Base-by-base conservation (phyloP, 2,888 invertebrate species). In the Leptopilina myrica region DNA sequence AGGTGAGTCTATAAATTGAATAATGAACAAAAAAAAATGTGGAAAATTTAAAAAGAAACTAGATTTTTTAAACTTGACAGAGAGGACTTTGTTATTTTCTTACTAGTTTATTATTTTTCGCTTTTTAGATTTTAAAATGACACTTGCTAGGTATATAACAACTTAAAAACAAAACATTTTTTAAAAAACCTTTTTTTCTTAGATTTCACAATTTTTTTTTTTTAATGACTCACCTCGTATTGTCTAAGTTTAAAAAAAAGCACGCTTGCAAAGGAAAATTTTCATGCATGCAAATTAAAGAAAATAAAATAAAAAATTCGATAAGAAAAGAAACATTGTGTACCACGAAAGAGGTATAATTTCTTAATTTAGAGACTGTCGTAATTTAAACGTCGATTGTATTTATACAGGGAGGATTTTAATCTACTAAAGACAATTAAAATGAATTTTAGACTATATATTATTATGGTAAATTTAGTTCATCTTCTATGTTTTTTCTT, bases 341-440 rank as follows among this genome's bases (percentile, higher is more conserved):
- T 69, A 53, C 40, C 73, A 33, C 33, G 56, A 69, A 69, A 33
- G 53, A 73, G 56, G 69, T 69, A 69, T 33, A 53, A 69, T 73
- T 73, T 73, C 56, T 56, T 56, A 33, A 56, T 73, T 73, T 56
- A 73, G 15, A 59, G 56, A 73, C 73, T 33, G 56, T 56, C 53
- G 5, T 73, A 73, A 73, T 59, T 59, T 5, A 73, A 33, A 56
- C 56, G 33, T 56, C 15, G n/a, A 73, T 73, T 73, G 56, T 73
- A 53, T 53, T 69, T 69, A 69, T 69, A 69, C 56, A 56, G 73
- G 73, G 26, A 73, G 56, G 26, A 73, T 73, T 59, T 73, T 73
- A 59, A 56, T 73, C 56, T 56, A 73, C 6, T 73, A 56, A n/a
- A 73, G 15, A 40, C 73, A 73, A 33, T 59, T 49, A 49, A 73